Evolutionary conservation across 1,140 invertebrate species (phyloP), one percentile per base, ranked within the genome.

Genomic region (Ceratina australensis): DNA sequence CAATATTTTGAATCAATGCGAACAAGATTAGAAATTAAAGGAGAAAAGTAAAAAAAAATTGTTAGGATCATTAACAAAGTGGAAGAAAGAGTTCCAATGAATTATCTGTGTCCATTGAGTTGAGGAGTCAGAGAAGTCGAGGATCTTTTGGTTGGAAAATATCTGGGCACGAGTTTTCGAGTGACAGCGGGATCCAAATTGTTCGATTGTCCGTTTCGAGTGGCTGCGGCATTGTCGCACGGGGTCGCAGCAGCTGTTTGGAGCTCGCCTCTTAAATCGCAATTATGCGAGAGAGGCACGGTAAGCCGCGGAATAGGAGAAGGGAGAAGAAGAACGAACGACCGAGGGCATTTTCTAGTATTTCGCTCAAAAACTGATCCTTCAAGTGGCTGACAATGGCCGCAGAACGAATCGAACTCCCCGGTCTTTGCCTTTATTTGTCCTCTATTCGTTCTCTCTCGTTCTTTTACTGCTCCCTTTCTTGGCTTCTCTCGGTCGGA

Each of bases 191-290:
- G 80, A 26, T 72, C 78, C 79, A 87, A 87, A 87, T 87, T 87
- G 86, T 87, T 85, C 85, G 86, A 87, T 87, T 87, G 86, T 87
- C 75, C 77, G 78, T 87, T 79, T 87, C 81, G 85, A 87, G 86
- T 87, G 86, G 85, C 79, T 78, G 71, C 22, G 20, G 56, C 68
- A 86, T 87, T 87, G 86, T 87, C 56, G 56, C 49, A 42, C 33
- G 59, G 82, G 73, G 68, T 78, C 33, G 33, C 33, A 42, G 86
- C 85, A 87, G 86, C 86, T 87, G 86, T 71, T 72, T 81, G 59
- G 67, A 42, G 33, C 10, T 42, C 57, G 79, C n/a, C 87, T 88
- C 86, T 89, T 89, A 89, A 89, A 89, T 88, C 86, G 87, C 88
- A 89, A 89, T 89, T 89, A 89, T 83, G 78, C 82, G 82, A 79